Conservation (phyloP, 2,888 invertebrate genomes). For the Limnephilus rhombicus region DNA sequence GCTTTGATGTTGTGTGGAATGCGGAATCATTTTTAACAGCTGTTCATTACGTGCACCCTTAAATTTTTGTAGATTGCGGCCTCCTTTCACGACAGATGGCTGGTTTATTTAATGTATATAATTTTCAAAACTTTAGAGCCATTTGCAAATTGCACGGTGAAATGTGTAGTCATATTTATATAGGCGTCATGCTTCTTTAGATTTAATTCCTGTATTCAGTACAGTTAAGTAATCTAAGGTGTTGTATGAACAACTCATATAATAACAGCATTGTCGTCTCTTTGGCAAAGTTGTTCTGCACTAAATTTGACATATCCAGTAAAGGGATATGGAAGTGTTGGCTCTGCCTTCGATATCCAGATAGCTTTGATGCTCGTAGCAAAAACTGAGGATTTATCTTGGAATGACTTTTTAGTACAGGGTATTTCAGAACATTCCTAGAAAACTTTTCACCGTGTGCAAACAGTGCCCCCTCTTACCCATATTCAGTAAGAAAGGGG, state of each 20-base stretch:
- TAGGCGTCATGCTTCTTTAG: not conserved
- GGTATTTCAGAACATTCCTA: not conserved
- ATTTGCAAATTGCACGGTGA: no score
- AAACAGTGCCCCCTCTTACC: no score
- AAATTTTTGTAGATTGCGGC: no score
- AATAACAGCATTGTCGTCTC: not conserved
- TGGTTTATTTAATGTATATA: no score
- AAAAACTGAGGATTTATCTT: not conserved
- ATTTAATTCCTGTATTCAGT: not conserved
- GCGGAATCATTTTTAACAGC: no score
- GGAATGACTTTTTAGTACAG: not conserved
- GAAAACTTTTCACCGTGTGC: not conserved
- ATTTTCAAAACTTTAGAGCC: no score
- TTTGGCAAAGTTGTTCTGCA: conserved; percentile 15
- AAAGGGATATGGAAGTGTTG: not conserved
- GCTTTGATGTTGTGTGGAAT: no score
- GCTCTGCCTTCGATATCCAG: not conserved
- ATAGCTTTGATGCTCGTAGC: not conserved
- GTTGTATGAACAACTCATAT: not conserved
- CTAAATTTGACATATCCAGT: conserved; percentile 6
- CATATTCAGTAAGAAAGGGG: no score
- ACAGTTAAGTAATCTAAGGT: not conserved
- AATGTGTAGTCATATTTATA: no score
- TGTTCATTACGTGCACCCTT: no score
- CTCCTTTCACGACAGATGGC: no score